These are phyloP conservation scores for Drosophila albomicans DNA, from an alignment of 1,140 invertebrate species.

Conservation along the genomic window DNA sequence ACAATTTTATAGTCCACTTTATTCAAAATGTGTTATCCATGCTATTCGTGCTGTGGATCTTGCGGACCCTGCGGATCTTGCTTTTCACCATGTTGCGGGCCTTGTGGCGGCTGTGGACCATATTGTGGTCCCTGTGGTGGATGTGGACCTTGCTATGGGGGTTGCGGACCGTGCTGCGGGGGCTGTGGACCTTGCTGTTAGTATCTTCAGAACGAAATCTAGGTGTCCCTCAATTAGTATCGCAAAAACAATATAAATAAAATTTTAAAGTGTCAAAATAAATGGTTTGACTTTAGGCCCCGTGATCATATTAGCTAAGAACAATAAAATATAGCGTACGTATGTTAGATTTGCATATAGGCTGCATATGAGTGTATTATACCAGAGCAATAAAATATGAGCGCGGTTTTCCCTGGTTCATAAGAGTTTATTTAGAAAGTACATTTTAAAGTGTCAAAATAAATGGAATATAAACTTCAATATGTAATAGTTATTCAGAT, in stretches of 20 bases:
- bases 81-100: slow-evolving; percentile 17
- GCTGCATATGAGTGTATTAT: too few relatives aligned
- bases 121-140: slow-evolving; percentile 14
- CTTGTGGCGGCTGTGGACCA: slow-evolving; percentile 9
- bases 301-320: too few relatives aligned
- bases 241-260: not conserved
- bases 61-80: slow-evolving; percentile 9
- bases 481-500: too few relatives aligned
- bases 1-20: too few relatives aligned
- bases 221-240: not conserved
- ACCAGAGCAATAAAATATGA: too few relatives aligned
- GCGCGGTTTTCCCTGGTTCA: too few relatives aligned
- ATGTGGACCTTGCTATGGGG: not conserved
- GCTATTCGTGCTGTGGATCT: not conserved
- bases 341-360: too few relatives aligned
- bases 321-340: too few relatives aligned
- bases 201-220: not conserved
- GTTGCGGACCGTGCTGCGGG: not conserved
- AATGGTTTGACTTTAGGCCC: not conserved
- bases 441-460: too few relatives aligned
- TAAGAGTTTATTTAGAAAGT: too few relatives aligned
- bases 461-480: too few relatives aligned
- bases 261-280: not conserved
- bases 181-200: slow-evolving; percentile 2
- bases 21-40: not conserved